Evolutionary conservation across 2,888 invertebrate genomes (phyloP), one percentile per base, ranked within the genome.

Genomic region (Idaea straminata): DNA sequence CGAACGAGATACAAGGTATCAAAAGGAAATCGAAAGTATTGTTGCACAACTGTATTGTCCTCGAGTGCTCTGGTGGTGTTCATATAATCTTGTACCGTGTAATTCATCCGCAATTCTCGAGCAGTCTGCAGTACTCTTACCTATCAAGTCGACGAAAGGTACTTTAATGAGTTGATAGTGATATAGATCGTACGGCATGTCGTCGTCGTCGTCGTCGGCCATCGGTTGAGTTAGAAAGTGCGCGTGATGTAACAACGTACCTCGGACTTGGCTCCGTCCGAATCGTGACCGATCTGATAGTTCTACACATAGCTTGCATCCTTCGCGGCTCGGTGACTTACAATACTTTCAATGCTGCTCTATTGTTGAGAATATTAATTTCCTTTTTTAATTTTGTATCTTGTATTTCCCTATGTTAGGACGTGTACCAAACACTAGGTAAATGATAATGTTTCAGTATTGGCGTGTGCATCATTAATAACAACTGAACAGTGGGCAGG

Each of bases 41-140:
- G 84, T 89, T 88, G 81, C 87, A 83, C 81, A 88, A 88, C 79
- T 76, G 84, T 72, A 87, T 89, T 89, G 88, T 88, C 83, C 84
- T 80, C 81, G 47, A 47, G 47, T 74, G 71, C 71, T 73, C 72
- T 75, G 73, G 74, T 66, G 71, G 73, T 67, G 61, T 67, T 64
- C 65, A 62, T 71, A 68, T 71, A 71, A 73, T 76, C 72, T 74
- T 65, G 78, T 73, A 74, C 77, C 81, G 69, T 79, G 81, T 84
- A 82, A 84, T 83, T 83, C 82, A 80, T 77, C 77, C 74, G 78
- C 77, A 75, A 77, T 83, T 82, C 76, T 78, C 77, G 74, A 72
- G 74, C 69, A 71, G 72, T 72, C 47, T 47, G 47, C 47, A 47
- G 47, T 47, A 25, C 25, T 70, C 67, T 65, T 74, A 80, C 72